These are phyloP conservation scores for Pycnonotus jocosus DNA, from an alignment of 2,113 vertebrate genomes.

Conservation along the genomic window DNA sequence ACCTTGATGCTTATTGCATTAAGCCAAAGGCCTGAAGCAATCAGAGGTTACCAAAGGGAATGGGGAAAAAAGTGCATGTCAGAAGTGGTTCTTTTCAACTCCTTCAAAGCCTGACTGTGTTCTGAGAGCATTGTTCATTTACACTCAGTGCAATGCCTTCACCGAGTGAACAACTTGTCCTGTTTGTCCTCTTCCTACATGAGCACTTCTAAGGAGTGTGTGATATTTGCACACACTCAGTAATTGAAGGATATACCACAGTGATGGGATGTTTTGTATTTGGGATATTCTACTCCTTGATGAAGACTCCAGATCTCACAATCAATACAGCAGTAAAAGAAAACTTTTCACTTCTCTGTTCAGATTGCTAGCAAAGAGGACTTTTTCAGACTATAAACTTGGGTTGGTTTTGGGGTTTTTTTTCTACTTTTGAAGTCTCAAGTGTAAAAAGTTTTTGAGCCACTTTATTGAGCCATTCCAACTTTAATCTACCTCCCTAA, in stretches of 20 bases:
- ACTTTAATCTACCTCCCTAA: not conserved
- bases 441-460: not conserved
- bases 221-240: not conserved
- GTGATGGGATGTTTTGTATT: rapidly evolving
- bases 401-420: not conserved
- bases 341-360: not conserved
- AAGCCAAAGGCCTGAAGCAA: not conserved
- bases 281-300: not conserved
- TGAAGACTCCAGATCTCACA: not conserved
- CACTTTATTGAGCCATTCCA: not conserved
- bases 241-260: not conserved
- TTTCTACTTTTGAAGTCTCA: not conserved
- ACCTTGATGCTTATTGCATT: not conserved
- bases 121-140: not conserved
- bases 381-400: not conserved
- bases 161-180: not conserved
- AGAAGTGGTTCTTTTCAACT: not conserved
- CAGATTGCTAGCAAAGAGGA: not conserved
- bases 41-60: not conserved
- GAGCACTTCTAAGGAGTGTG: not conserved
- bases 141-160: not conserved
- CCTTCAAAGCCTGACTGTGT: not conserved
- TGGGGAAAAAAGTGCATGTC: rapidly evolving
- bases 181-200: not conserved
- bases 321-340: rapidly evolving